Conservation (phyloP, 2,113 vertebrate species). For the human region DNA sequence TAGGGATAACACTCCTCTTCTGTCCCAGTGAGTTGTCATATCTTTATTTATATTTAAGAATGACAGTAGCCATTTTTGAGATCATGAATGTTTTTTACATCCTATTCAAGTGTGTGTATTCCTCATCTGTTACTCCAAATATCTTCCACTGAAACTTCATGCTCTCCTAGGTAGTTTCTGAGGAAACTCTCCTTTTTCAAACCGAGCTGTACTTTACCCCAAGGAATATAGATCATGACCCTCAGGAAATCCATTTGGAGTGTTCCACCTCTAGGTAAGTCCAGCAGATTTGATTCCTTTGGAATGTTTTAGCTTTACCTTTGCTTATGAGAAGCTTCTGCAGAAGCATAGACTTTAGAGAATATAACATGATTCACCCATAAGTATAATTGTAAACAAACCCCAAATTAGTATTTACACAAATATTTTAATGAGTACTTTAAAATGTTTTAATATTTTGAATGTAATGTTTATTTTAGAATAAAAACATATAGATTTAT, state of each 20-base stretch:
- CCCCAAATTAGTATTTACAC: background rate
- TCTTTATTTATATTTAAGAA: background rate
- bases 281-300: background rate
- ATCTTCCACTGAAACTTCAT: background rate
- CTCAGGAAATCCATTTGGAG: background rate
- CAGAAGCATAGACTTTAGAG: background rate
- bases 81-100: background rate
- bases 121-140: background rate
- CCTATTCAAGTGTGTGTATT: background rate
- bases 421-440: background rate
- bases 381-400: background rate
- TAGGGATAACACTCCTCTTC: background rate
- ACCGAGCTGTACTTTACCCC: conserved; percentile 12
- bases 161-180: conserved; percentile 1
- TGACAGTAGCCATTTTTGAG: background rate
- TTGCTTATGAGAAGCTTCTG: background rate
- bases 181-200: background rate
- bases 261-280: conserved; percentile 36
- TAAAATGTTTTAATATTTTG: background rate
- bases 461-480: background rate
- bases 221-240: background rate
- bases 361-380: background rate
- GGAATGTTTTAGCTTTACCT: background rate
- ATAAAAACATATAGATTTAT: background rate
- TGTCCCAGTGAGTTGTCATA: background rate